phyloP scores from a whole-genome alignment of 2,888 invertebrate species.

The Calliphora vomitoria region DNA sequence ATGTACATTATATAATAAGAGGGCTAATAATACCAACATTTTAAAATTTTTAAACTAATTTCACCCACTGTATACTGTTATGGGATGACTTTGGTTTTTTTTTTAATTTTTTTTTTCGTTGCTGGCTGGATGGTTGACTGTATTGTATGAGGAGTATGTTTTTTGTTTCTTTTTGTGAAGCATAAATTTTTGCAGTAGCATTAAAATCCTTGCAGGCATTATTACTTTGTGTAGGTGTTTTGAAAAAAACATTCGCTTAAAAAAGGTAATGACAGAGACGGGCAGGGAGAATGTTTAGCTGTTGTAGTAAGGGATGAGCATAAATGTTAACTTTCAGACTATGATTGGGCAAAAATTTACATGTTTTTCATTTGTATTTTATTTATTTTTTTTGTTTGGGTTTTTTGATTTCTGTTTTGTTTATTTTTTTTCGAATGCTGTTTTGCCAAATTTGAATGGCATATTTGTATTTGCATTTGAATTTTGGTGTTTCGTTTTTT shows the following conservation, averaged over 20 bases:
- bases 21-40: no score
- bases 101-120: constrained; percentile 43
- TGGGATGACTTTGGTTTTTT: constrained; percentile 66
- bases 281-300: not conserved
- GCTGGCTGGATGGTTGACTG: constrained; percentile 49
- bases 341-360: constrained; percentile 63
- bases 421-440: constrained; percentile 37
- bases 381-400: constrained; percentile 25
- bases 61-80: constrained; percentile 50
- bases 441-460: constrained; percentile 62
- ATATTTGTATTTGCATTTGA: constrained; percentile 65
- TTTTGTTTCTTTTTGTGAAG: constrained; percentile 54
- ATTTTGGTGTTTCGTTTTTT: constrained; percentile 32
- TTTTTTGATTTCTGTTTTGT: no score
- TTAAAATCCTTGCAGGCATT: constrained; percentile 71
- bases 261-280: constrained; percentile 1
- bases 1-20: no score
- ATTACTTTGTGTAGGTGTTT: constrained; percentile 70
- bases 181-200: constrained; percentile 70
- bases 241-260: constrained; percentile 13
- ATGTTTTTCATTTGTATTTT: constrained; percentile 54
- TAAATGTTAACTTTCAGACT: constrained; percentile 67
- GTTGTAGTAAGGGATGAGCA: constrained; percentile 49
- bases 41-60: not conserved
- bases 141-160: constrained; percentile 34